Evolutionary conservation across 2,888 invertebrate species (phyloP).

Genomic region (Encarsia formosa): DNA sequence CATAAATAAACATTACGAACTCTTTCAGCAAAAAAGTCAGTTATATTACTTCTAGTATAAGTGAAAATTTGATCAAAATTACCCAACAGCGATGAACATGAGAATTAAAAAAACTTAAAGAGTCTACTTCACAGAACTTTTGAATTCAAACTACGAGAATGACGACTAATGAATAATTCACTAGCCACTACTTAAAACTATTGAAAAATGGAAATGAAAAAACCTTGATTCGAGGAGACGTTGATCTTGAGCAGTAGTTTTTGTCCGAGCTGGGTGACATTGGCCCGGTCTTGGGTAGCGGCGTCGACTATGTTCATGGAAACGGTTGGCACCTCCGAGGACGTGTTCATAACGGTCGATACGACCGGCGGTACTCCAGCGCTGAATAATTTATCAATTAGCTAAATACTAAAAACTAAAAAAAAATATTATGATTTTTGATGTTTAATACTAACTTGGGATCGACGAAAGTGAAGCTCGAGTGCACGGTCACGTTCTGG

Average conservation of each 20-base stretch:
- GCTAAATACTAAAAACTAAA: not conserved
- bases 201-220: too few species aligned
- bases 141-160: too few species aligned
- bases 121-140: too few species aligned
- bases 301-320: slow-evolving; percentile 60
- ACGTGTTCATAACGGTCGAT: slow-evolving; percentile 54
- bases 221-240: slow-evolving; percentile 44
- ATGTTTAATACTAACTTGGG: slow-evolving; percentile 54
- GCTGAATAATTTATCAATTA: slow-evolving; percentile 27
- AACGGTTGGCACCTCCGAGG: slow-evolving; percentile 53
- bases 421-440: not conserved
- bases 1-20: too few species aligned
- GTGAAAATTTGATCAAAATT: too few species aligned
- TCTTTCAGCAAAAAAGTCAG: too few species aligned
- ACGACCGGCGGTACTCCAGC: slow-evolving; percentile 49
- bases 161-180: too few species aligned
- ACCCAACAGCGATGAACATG: too few species aligned
- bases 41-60: too few species aligned
- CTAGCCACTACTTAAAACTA: too few species aligned
- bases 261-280: slow-evolving; percentile 66
- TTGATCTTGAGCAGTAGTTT: slow-evolving; percentile 63
- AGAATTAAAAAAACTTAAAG: too few species aligned
- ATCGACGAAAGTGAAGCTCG: slow-evolving; percentile 56
- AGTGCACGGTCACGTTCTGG: slow-evolving; percentile 55
- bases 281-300: slow-evolving; percentile 54